Conservation (phyloP, 2,888 invertebrate genomes). For the Eristalis arbustorum region DNA sequence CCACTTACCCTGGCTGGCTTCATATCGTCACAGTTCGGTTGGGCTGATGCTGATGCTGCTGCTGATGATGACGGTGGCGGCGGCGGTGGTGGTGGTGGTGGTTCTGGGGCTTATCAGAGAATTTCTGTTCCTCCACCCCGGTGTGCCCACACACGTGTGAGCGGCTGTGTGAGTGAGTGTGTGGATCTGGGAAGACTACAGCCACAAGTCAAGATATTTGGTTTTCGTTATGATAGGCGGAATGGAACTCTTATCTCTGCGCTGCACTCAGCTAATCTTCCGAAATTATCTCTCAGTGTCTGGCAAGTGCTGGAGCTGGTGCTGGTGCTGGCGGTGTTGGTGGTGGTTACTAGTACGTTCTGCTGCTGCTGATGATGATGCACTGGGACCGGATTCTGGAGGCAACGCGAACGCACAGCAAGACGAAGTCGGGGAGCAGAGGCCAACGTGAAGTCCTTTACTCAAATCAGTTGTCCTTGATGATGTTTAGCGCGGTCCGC, state of each 20-base stretch:
- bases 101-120: neutral
- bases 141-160: neutral
- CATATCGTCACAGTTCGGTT: neutral
- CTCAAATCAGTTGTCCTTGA: constrained; percentile 59
- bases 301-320: constrained; percentile 72
- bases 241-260: constrained; percentile 73
- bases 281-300: constrained; percentile 73
- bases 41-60: constrained; percentile 7
- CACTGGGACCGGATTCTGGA: neutral
- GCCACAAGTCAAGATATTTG: constrained; percentile 73
- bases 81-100: neutral
- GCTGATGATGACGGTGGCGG: neutral
- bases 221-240: constrained; percentile 73
- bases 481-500: constrained; percentile 28
- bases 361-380: constrained; percentile 23
- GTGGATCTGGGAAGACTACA: constrained; percentile 28
- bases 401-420: neutral
- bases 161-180: constrained; percentile 2
- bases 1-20: constrained; percentile 20
- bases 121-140: constrained; percentile 6
- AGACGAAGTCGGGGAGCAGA: neutral
- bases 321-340: constrained; percentile 52
- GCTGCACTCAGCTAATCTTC: constrained; percentile 75
- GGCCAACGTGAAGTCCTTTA: constrained; percentile 36
- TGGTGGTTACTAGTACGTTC: constrained; percentile 2